phyloP scores from a whole-genome alignment of 1,140 invertebrate genomes.

The Hetaerina americana region DNA sequence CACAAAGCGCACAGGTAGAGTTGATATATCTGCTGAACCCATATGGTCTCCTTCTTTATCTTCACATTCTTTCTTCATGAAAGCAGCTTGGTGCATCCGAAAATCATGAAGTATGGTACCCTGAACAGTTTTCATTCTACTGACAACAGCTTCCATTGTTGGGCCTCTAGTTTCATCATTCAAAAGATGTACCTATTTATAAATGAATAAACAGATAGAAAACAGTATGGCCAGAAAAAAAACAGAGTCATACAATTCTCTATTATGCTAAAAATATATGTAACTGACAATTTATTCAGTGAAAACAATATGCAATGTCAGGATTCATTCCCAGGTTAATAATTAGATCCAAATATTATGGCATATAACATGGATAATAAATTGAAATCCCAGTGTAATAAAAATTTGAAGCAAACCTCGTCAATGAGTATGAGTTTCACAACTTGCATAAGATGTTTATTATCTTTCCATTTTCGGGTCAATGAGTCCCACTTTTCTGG shows the following conservation, averaged over 20 bases:
- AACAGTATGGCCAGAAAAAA: too few relatives aligned
- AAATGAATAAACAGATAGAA: not conserved
- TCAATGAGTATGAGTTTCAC: conserved; percentile 68
- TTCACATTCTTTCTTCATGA: not conserved
- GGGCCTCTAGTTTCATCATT: conserved; percentile 56
- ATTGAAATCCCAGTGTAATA: too few relatives aligned
- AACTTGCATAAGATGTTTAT: conserved; percentile 41
- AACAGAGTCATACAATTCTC: too few relatives aligned
- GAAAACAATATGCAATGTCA: too few relatives aligned
- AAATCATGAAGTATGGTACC: conserved; percentile 12
- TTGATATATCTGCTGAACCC: not conserved
- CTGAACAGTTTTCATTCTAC: conserved; percentile 52
- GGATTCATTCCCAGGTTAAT: too few relatives aligned
- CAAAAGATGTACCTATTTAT: conserved; percentile 44
- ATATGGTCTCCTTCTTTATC: not conserved
- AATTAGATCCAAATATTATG: too few relatives aligned
- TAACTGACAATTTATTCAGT: too few relatives aligned
- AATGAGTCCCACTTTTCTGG: conserved; percentile 77
- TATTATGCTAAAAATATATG: too few relatives aligned
- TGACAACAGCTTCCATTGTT: conserved; percentile 64
- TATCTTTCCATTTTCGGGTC: conserved; percentile 55
- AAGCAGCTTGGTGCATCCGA: not conserved
- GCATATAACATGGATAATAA: too few relatives aligned
- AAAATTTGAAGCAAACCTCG: conserved; percentile 42
- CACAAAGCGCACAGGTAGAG: conserved; percentile 45